phyloP scores from a whole-genome alignment of 2,113 vertebrate species.

The Actenoides lindsayi region DNA sequence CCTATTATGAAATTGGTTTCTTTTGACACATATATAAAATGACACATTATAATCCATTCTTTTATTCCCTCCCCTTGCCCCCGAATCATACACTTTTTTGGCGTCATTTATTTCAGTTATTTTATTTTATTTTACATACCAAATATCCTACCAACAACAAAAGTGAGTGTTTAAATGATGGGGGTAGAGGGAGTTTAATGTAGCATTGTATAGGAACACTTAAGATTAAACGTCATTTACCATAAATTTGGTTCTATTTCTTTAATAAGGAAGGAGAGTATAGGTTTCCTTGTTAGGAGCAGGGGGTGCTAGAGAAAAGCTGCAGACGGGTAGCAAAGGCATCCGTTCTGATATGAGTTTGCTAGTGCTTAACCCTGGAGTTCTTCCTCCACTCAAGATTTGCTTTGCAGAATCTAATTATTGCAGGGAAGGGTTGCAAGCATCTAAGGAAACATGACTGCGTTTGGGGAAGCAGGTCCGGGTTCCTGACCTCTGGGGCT shows the following conservation, averaged over 20 bases:
- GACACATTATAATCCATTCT: conserved; percentile 54
- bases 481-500: conserved; percentile 39
- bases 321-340: conserved; percentile 8
- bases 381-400: neutral
- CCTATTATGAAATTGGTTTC: conserved; percentile 42
- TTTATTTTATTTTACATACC: conserved; percentile 17
- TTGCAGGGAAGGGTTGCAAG: neutral
- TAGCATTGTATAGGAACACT: neutral
- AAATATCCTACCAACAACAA: neutral
- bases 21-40: conserved; percentile 51
- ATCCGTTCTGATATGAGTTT: conserved; percentile 45
- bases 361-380: conserved; percentile 45
- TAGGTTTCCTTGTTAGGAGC: neutral
- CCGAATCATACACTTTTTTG: neutral
- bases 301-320: neutral
- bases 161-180: neutral
- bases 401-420: conserved; percentile 42
- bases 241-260: neutral
- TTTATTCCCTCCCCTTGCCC: conserved; percentile 54
- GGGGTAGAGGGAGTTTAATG: neutral
- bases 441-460: neutral
- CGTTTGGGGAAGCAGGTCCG: neutral
- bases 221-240: conserved; percentile 38
- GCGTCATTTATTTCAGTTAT: neutral
- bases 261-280: neutral